Evolutionary conservation across 2,113 vertebrate genomes (phyloP).

Genomic region (Athene noctua): DNA sequence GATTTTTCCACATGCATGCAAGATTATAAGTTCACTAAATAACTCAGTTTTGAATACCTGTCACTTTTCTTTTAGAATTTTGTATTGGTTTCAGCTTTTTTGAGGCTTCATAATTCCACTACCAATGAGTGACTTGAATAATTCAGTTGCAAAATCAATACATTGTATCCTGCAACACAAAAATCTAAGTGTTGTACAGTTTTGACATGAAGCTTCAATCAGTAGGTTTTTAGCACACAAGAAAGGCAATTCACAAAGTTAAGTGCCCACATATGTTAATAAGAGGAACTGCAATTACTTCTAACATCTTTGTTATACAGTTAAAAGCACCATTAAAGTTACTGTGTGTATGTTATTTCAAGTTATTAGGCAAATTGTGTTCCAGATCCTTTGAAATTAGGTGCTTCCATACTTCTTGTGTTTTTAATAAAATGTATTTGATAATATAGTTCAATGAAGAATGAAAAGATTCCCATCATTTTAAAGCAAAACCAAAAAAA

Average conservation of each 20-base stretch:
- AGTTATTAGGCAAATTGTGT: background rate
- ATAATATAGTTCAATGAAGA: background rate
- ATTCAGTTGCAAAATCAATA: constrained; percentile 48
- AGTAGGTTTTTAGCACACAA: background rate
- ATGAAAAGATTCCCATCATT: background rate
- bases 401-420: background rate
- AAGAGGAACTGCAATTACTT: background rate
- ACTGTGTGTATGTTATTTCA: background rate
- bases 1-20: background rate
- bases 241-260: background rate
- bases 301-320: background rate
- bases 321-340: background rate
- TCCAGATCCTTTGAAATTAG: background rate
- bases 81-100: constrained; percentile 20
- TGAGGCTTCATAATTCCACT: constrained; percentile 3
- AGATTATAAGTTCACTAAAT: constrained; percentile 31
- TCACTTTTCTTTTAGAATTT: constrained; percentile 8
- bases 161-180: background rate
- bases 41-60: background rate
- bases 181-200: background rate
- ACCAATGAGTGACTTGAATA: constrained; percentile 39
- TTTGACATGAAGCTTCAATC: background rate
- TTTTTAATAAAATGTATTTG: background rate
- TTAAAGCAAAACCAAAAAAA: background rate
- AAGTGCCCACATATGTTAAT: background rate